phyloP scores from a whole-genome alignment of 2,113 vertebrate genomes.

The Coreoperca whiteheadi region DNA sequence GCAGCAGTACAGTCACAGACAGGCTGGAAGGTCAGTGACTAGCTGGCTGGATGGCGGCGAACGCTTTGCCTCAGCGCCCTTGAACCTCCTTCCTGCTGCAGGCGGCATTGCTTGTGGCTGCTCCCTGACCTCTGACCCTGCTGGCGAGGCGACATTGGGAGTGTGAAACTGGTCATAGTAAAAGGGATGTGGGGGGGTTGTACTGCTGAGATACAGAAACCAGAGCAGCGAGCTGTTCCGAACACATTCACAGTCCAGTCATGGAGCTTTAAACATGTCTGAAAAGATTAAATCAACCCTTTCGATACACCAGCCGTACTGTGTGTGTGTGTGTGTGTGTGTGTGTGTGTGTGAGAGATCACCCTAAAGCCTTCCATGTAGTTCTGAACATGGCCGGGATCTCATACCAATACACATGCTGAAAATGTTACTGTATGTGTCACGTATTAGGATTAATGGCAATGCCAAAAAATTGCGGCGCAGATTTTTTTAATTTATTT shows the following conservation, averaged over 20 bases:
- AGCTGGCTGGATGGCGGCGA: no score
- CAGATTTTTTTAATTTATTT: no score
- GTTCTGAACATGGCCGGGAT: conserved; percentile 9
- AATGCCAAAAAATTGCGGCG: no score
- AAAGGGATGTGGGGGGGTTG: no score
- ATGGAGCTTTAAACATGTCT: not conserved
- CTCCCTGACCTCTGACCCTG: conserved; percentile 19
- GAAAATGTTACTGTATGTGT: no score
- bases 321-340: conserved; percentile 19
- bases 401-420: conserved; percentile 5
- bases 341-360: conserved; percentile 1
- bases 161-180: conserved; percentile 2
- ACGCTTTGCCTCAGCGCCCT: not conserved
- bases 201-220: not conserved
- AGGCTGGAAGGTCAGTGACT: not conserved
- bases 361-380: not conserved
- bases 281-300: not conserved
- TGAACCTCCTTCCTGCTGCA: not conserved
- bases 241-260: not conserved
- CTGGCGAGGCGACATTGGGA: not conserved
- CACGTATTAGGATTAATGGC: no score
- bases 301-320: not conserved
- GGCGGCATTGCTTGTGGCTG: not conserved
- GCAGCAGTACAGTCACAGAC: not conserved
- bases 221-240: not conserved